Conservation (phyloP, 2,888 invertebrate genomes). For the Micropterix aruncella region DNA sequence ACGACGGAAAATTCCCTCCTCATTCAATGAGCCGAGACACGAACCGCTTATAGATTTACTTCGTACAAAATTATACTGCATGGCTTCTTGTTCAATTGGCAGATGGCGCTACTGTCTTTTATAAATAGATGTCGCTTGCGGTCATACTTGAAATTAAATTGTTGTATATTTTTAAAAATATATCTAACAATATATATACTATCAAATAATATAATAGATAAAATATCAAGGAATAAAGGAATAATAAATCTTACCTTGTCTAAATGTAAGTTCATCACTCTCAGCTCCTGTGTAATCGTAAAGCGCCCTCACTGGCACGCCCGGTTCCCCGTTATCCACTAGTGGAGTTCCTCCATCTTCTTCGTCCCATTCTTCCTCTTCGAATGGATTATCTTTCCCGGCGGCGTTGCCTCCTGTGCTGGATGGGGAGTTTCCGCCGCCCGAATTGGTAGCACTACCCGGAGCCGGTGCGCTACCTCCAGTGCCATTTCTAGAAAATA, state of each 20-base stretch:
- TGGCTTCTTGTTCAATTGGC: too few species aligned
- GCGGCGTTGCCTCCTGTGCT: conserved; percentile 5
- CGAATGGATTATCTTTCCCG: conserved; percentile 67
- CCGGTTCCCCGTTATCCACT: conserved; percentile 86
- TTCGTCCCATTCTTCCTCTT: conserved; percentile 69
- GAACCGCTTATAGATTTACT: too few species aligned
- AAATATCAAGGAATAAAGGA: not conserved
- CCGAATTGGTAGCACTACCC: not conserved
- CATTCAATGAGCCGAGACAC: too few species aligned
- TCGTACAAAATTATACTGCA: too few species aligned
- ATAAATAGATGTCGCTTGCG: too few species aligned
- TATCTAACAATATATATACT: too few species aligned
- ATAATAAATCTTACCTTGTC: conserved; percentile 56
- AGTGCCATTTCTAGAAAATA: conserved; percentile 32
- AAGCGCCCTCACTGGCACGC: conserved; percentile 85
- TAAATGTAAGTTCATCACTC: conserved; percentile 92
- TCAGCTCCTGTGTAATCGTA: conserved; percentile 97
- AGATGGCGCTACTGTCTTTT: too few species aligned
- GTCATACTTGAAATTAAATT: too few species aligned
- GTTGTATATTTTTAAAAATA: too few species aligned
- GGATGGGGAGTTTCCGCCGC: not conserved
- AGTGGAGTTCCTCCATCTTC: conserved; percentile 74
- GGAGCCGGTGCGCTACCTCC: conserved; percentile 9
- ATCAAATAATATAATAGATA: not conserved
- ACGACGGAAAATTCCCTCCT: too few species aligned